These are phyloP conservation scores for Bombus ignitus DNA, from an alignment of 1,140 invertebrate genomes.

Conservation along the genomic window DNA sequence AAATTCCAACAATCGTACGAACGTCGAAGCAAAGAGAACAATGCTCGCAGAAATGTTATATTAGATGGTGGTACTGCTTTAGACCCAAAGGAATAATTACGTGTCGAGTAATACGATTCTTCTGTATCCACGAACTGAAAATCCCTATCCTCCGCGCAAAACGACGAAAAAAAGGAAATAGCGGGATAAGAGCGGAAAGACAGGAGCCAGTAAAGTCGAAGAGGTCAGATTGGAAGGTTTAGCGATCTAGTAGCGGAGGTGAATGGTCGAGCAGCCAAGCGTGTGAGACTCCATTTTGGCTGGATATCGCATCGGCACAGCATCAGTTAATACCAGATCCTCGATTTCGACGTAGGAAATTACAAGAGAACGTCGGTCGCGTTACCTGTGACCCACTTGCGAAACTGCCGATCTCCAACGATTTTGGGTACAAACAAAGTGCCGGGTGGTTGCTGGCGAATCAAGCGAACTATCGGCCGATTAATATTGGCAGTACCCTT, in stretches of 20 bases:
- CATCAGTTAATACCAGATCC: slow-evolving; percentile 54
- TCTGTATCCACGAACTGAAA: no score
- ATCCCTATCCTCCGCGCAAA: no score
- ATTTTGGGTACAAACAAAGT: not conserved
- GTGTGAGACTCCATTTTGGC: slow-evolving; percentile 15
- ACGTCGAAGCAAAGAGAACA: no score
- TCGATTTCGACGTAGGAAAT: slow-evolving; percentile 50
- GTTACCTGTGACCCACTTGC: slow-evolving; percentile 52
- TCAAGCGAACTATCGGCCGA: slow-evolving; percentile 21
- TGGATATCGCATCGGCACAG: not conserved
- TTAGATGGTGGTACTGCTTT: no score
- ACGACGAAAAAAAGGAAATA: no score
- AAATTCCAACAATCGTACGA: no score
- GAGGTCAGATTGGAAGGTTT: not conserved
- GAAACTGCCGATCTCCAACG: slow-evolving; percentile 13
- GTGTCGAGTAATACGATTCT: no score
- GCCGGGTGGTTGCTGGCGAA: not conserved
- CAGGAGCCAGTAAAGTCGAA: slow-evolving; percentile 10
- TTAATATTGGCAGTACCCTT: slow-evolving; percentile 62
- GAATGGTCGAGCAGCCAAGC: slow-evolving; percentile 57
- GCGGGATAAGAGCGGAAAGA: not conserved
- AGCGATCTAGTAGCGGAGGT: slow-evolving; percentile 36
- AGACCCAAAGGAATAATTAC: no score
- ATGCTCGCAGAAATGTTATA: no score
- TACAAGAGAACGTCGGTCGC: slow-evolving; percentile 25